Percentiles rank a stretch among this genome's conserved stretches.
Evolutionary conservation across 1,140 invertebrate species (phyloP).

Genomic region (Hormaphis cornu): DNA sequence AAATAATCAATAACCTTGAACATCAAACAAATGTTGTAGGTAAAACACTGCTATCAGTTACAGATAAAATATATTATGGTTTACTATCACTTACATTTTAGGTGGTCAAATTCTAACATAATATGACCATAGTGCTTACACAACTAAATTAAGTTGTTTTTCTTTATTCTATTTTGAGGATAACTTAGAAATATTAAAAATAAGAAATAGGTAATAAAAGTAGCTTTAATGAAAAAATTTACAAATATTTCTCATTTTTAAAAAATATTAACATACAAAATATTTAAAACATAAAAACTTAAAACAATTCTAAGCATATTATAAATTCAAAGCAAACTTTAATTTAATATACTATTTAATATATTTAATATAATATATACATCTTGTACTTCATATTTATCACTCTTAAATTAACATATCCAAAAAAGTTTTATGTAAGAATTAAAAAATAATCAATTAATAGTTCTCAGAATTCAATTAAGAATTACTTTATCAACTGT

Average conservation of each 20-base stretch:
- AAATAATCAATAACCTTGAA: too few species aligned
- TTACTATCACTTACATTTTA: too few species aligned
- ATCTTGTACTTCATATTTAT: slow-evolving; percentile 27
- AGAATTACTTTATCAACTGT: too few species aligned
- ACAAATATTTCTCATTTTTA: slow-evolving; percentile 4
- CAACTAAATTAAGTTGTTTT: too few species aligned
- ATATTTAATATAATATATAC: neutral
- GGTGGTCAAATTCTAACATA: too few species aligned
- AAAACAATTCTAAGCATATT: slow-evolving; percentile 23
- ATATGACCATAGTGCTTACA: too few species aligned
- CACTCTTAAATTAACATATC: slow-evolving; percentile 13
- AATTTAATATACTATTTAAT: slow-evolving; percentile 1
- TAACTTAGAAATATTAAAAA: neutral
- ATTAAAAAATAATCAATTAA: too few species aligned
- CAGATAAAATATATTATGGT: too few species aligned
- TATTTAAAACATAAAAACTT: slow-evolving; percentile 21
- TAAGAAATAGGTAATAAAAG: slow-evolving; percentile 8
- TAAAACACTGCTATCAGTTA: too few species aligned
- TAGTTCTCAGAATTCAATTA: too few species aligned
- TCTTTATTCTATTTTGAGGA: too few species aligned
- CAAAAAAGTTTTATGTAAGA: neutral
- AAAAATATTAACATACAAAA: slow-evolving; percentile 28
- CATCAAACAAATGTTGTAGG: too few species aligned
- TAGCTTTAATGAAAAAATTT: slow-evolving; percentile 27
- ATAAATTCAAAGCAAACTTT: slow-evolving; percentile 14